phyloP scores from a whole-genome alignment of 2,113 vertebrate genomes.

The Chiloscyllium plagiosum region DNA sequence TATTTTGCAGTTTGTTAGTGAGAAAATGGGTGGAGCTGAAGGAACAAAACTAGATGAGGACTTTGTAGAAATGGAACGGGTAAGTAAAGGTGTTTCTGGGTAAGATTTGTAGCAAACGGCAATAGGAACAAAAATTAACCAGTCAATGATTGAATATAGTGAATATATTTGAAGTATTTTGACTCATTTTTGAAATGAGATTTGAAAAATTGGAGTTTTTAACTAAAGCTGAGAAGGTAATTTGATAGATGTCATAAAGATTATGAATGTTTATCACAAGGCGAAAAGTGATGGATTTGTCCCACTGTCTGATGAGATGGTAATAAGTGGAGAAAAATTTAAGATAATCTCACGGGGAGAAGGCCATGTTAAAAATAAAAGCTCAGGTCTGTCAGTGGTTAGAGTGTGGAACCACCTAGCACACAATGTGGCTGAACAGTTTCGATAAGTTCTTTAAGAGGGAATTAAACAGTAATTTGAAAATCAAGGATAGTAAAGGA shows the following conservation, averaged over 20 bases:
- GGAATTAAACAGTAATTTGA: background rate
- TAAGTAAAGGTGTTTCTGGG: conserved; percentile 53
- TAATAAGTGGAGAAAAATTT: background rate
- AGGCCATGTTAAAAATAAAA: background rate
- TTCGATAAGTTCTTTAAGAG: background rate
- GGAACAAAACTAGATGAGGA: conserved; percentile 87
- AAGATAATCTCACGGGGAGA: background rate
- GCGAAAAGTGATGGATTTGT: background rate
- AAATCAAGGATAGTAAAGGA: background rate
- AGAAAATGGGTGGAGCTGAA: conserved; percentile 89
- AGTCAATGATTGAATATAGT: background rate
- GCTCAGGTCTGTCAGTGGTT: background rate
- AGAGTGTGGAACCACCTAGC: background rate
- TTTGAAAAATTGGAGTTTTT: background rate
- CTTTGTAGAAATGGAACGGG: conserved; percentile 89
- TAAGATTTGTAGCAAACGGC: conserved; percentile 1
- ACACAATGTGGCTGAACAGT: background rate
- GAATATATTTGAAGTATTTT: background rate
- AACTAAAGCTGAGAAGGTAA: background rate
- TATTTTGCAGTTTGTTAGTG: conserved; percentile 74
- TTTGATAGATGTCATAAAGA: background rate
- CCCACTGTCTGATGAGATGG: background rate
- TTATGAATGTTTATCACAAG: background rate
- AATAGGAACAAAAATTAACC: conserved; percentile 14
- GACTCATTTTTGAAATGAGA: background rate